These are phyloP conservation scores for Saccostrea cuccullata DNA, from an alignment of 1,140 invertebrate genomes.

Conservation along the genomic window DNA sequence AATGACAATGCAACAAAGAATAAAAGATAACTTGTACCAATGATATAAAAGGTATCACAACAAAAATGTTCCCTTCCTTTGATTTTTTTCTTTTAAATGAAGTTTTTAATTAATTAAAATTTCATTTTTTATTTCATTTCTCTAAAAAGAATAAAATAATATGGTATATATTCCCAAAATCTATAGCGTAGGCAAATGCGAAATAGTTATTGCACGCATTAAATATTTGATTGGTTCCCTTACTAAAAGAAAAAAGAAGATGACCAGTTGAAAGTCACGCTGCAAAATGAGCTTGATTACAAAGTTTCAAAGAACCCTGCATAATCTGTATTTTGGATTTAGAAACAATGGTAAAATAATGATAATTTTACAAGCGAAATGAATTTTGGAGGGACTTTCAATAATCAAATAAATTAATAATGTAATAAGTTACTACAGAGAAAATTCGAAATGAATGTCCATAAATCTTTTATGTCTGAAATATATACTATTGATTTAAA, in stretches of 20 bases:
- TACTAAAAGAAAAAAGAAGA: neutral
- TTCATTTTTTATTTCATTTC: neutral
- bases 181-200: neutral
- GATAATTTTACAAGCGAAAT: neutral
- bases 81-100: neutral
- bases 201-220: neutral
- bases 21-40: neutral
- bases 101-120: neutral
- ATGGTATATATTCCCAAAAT: neutral
- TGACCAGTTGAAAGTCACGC: neutral
- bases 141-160: neutral
- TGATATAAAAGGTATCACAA: neutral
- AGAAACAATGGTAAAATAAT: neutral
- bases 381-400: too few species aligned
- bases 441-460: neutral
- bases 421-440: neutral
- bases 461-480: too few species aligned
- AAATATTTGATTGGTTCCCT: neutral
- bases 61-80: neutral
- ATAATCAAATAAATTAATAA: neutral
- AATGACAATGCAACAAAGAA: slow-evolving; percentile 26
- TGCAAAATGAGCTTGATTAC: neutral
- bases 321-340: neutral
- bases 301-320: neutral
- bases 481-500: too few species aligned